phyloP scores from a whole-genome alignment of 1,140 invertebrate genomes.

The Mylabris phalerata region DNA sequence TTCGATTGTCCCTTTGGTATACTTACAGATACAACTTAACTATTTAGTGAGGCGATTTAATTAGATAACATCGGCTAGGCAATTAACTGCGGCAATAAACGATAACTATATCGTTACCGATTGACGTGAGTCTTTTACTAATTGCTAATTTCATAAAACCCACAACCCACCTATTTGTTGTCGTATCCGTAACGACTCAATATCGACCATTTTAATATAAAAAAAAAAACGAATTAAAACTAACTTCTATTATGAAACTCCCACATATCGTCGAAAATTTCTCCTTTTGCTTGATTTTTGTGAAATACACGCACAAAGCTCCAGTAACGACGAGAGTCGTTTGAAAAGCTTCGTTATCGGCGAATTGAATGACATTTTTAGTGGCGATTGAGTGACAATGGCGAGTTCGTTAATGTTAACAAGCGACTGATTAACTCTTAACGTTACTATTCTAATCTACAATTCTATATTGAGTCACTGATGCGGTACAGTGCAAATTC shows the following conservation, averaged over 20 bases:
- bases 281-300: slow-evolving; percentile 2
- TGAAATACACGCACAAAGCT: slow-evolving; percentile 28
- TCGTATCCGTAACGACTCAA: no score
- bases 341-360: slow-evolving; percentile 32
- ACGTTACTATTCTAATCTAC: slow-evolving; percentile 6
- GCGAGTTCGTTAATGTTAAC: slow-evolving; percentile 34
- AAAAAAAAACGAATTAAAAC: no score
- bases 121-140: slow-evolving; percentile 21
- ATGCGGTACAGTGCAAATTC: not conserved
- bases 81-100: slow-evolving; percentile 18
- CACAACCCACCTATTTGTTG: not conserved
- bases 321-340: slow-evolving; percentile 19
- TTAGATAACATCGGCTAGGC: slow-evolving; percentile 1
- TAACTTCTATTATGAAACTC: no score
- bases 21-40: not conserved
- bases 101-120: slow-evolving; percentile 25
- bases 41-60: slow-evolving; percentile 13
- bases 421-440: slow-evolving; percentile 32
- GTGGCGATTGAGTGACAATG: slow-evolving; percentile 29
- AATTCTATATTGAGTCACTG: not conserved
- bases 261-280: not conserved
- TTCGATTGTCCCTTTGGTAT: no score
- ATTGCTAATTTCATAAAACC: slow-evolving; percentile 12
- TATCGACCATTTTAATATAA: no score
- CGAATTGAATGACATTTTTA: slow-evolving; percentile 32